phyloP scores from a whole-genome alignment of 2,888 invertebrate species.

The Barypeithes pellucidus region DNA sequence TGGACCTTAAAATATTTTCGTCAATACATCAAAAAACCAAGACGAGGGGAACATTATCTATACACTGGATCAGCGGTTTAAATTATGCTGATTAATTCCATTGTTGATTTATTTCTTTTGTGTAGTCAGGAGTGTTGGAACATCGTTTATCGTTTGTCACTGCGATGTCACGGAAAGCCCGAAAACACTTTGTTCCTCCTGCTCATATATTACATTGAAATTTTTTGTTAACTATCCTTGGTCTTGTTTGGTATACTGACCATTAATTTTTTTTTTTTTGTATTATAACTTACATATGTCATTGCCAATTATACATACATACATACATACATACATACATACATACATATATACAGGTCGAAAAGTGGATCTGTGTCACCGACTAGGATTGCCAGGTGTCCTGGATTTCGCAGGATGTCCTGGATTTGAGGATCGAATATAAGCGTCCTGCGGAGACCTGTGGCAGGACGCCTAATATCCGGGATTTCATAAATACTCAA shows the following conservation, averaged over 20 bases:
- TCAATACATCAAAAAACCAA: not conserved
- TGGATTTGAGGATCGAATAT: too few species aligned
- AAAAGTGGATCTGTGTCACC: too few species aligned
- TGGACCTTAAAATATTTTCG: not conserved
- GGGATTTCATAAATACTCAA: too few species aligned
- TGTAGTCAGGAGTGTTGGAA: constrained; percentile 20
- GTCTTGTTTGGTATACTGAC: not conserved
- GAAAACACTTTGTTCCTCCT: constrained; percentile 31
- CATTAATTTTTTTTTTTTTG: too few species aligned
- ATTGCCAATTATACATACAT: too few species aligned
- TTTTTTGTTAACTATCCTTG: constrained; percentile 17
- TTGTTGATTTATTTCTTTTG: constrained; percentile 44
- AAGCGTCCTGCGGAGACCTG: too few species aligned
- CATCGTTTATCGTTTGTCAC: constrained; percentile 42
- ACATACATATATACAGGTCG: too few species aligned
- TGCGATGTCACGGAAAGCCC: constrained; percentile 10
- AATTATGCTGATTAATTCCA: constrained; percentile 46
- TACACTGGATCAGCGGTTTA: constrained; percentile 24
- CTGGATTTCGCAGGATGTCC: too few species aligned
- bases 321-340: too few species aligned
- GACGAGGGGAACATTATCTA: constrained; percentile 20
- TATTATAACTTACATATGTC: too few species aligned
- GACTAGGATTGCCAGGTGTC: too few species aligned
- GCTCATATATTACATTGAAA: constrained; percentile 13
- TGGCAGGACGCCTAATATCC: too few species aligned